Percentiles rank a stretch among this genome's conserved stretches.
These are phyloP conservation scores for Pseudomyrmex sp. DNA, from an alignment of 1,140 invertebrate species.

Conservation along the genomic window DNA sequence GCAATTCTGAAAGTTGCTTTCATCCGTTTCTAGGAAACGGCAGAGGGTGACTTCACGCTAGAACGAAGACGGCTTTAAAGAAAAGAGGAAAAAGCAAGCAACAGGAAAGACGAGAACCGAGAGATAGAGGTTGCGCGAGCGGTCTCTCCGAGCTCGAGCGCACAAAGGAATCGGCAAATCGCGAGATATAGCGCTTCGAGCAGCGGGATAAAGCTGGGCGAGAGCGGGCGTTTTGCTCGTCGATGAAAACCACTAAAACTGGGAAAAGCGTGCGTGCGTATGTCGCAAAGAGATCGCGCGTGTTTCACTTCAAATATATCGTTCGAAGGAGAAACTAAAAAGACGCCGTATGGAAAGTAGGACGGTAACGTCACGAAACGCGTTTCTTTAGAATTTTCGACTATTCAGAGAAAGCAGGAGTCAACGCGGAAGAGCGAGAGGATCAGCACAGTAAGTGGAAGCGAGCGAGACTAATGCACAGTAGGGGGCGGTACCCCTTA, in stretches of 20 bases:
- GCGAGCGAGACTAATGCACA: constrained; percentile 70
- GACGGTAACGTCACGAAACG: constrained; percentile 1
- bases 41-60: constrained; percentile 62
- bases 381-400: constrained; percentile 20
- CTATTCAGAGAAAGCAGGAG: constrained; percentile 39
- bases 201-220: no score
- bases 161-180: constrained; percentile 64
- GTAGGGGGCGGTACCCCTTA: constrained; percentile 80
- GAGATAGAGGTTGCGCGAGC: not conserved
- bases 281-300: not conserved
- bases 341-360: not conserved
- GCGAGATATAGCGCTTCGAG: constrained; percentile 27
- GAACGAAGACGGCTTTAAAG: no score
- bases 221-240: not conserved
- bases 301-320: no score
- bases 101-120: not conserved
- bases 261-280: constrained; percentile 34
- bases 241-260: constrained; percentile 2
- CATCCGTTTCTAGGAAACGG: constrained; percentile 55
- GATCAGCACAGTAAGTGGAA: constrained; percentile 34
- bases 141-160: not conserved
- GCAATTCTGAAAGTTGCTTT: constrained; percentile 59
- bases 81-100: constrained; percentile 1
- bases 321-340: no score
- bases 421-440: constrained; percentile 45